A percentile compares a stretch with the other conserved stretches of the same genome.
phyloP scores from a whole-genome alignment of 2,888 invertebrate species.

The Thera britannica region DNA sequence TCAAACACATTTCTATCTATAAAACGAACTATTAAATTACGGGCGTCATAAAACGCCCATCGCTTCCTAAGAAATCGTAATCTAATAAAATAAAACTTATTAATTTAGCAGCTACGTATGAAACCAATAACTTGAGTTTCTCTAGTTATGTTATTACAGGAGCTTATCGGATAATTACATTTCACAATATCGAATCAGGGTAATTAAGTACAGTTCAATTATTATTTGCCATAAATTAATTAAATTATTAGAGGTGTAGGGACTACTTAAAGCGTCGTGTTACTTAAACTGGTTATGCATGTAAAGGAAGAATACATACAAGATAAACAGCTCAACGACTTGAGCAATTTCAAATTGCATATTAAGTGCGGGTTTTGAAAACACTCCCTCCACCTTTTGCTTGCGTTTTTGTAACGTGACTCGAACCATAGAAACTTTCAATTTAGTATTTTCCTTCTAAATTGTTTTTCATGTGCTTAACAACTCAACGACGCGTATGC shows the following conservation, averaged over 20 bases:
- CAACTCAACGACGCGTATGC: too few species aligned
- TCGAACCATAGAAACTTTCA: too few species aligned
- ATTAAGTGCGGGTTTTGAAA: too few species aligned
- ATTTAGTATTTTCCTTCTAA: too few species aligned
- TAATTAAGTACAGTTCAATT: neutral
- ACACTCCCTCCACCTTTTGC: too few species aligned
- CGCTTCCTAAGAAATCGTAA: neutral
- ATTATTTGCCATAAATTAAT: neutral
- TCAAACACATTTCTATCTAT: too few species aligned
- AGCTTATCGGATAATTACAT: neutral
- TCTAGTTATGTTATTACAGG: neutral
- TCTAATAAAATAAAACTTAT: neutral
- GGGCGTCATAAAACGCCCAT: neutral
- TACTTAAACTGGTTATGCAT: neutral
- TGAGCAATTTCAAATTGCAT: too few species aligned
- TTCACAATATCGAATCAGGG: neutral
- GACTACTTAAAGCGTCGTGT: neutral
- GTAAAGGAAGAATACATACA: neutral
- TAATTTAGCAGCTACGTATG: neutral
- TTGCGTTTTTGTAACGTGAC: too few species aligned
- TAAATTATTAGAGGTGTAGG: neutral
- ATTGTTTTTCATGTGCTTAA: too few species aligned
- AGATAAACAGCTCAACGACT: too few species aligned
- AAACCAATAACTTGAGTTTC: neutral
- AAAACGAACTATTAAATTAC: neutral